Evolutionary conservation across 2,113 vertebrate species (phyloP).

Genomic region (Eonycteris spelaea): DNA sequence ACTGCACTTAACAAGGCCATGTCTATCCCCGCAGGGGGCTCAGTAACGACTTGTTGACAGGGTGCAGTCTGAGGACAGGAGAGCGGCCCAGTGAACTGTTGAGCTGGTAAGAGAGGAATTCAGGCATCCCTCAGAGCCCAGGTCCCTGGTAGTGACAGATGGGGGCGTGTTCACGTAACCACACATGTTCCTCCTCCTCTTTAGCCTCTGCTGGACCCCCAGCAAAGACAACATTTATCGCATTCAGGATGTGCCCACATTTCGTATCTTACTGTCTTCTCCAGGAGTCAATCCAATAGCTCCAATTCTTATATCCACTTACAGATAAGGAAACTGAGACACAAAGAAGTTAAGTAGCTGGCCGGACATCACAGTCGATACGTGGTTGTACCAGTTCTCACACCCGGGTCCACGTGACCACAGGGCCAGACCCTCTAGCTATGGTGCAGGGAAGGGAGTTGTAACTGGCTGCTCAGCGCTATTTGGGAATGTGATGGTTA

Average conservation of each 20-base stretch:
- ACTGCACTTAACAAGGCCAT: not conserved
- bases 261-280: too few species aligned
- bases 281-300: not conserved
- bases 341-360: not conserved
- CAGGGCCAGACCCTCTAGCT: too few species aligned
- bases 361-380: not conserved
- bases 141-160: not conserved
- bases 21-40: not conserved
- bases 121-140: accelerated
- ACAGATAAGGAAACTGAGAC: not conserved
- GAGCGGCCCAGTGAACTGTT: not conserved
- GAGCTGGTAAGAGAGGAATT: not conserved
- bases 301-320: not conserved
- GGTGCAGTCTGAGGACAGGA: too few species aligned
- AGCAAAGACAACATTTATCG: not conserved
- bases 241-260: not conserved
- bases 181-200: not conserved
- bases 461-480: accelerated
- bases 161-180: not conserved
- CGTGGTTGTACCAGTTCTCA: too few species aligned
- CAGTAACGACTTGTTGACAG: not conserved
- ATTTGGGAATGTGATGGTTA: accelerated
- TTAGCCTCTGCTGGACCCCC: not conserved
- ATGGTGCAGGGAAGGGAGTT: accelerated
- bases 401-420: accelerated